Conservation (phyloP, 2,113 vertebrate genomes). For the Pithys albifrons region DNA sequence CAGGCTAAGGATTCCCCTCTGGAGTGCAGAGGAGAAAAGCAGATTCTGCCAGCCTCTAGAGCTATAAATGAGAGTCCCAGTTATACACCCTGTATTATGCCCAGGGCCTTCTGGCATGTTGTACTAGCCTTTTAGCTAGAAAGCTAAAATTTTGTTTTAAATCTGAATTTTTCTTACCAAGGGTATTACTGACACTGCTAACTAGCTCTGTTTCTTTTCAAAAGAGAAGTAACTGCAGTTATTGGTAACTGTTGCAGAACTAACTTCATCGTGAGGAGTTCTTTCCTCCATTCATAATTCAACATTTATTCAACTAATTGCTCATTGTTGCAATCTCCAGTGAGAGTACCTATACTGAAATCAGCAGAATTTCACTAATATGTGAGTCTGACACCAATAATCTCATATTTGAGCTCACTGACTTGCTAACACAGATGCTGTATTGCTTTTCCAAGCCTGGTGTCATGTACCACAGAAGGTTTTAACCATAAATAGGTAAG, state of each 20-base stretch:
- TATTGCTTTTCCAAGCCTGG: neutral
- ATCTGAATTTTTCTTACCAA: neutral
- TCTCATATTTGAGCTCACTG: neutral
- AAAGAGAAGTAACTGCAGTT: neutral
- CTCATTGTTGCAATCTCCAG: neutral
- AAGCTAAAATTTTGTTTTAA: neutral
- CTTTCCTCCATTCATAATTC: neutral
- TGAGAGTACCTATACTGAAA: neutral
- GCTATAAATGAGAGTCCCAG: neutral
- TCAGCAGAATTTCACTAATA: neutral
- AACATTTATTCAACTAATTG: neutral
- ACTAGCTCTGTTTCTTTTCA: neutral
- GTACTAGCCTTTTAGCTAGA: neutral
- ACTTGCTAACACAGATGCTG: neutral
- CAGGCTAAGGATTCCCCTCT: neutral
- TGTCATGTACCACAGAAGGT: neutral
- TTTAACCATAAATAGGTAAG: neutral
- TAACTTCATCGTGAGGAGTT: neutral
- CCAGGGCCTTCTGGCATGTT: neutral
- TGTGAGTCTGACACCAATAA: neutral
- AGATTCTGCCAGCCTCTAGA: neutral
- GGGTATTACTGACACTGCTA: neutral
- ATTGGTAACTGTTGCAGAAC: neutral
- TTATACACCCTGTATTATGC: neutral
- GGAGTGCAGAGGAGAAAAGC: neutral